phyloP scores from a whole-genome alignment of 2,888 invertebrate species.

The Hypomecis punctinalis region DNA sequence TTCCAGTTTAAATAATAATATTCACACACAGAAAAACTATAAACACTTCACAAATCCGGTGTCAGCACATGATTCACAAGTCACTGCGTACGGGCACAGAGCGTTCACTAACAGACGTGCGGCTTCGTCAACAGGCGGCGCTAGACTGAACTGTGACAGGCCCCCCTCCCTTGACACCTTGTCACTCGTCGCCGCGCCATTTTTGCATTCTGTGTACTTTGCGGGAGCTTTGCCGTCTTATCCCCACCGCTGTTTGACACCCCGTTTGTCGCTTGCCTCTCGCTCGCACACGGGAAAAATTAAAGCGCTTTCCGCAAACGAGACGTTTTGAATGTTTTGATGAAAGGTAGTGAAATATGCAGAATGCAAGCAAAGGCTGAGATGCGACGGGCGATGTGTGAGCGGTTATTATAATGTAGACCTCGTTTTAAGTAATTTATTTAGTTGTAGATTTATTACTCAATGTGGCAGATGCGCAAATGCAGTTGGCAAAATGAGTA shows the following conservation, averaged over 20 bases:
- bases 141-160: conserved; percentile 69
- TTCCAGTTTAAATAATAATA: conserved; percentile 71
- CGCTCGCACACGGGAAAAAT: conserved; percentile 76
- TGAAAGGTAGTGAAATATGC: conserved; percentile 83
- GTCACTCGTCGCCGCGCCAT: conserved; percentile 84
- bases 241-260: conserved; percentile 85
- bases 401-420: background rate
- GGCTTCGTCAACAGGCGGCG: conserved; percentile 62
- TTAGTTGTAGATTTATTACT: no score
- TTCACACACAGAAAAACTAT: conserved; percentile 59
- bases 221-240: conserved; percentile 85
- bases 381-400: background rate
- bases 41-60: conserved; percentile 71
- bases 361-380: conserved; percentile 71
- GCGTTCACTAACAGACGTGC: conserved; percentile 54
- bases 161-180: conserved; percentile 78
- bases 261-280: conserved; percentile 78
- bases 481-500: no score
- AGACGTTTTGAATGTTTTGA: conserved; percentile 81
- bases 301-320: conserved; percentile 73
- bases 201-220: conserved; percentile 86
- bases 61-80: conserved; percentile 74
- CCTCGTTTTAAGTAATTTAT: background rate
- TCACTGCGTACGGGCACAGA: conserved; percentile 64
- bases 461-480: no score